Evolutionary conservation across 64 coral and sea anemone genomes (phyloP).

Genomic region (Dendronephthya gigantea): DNA sequence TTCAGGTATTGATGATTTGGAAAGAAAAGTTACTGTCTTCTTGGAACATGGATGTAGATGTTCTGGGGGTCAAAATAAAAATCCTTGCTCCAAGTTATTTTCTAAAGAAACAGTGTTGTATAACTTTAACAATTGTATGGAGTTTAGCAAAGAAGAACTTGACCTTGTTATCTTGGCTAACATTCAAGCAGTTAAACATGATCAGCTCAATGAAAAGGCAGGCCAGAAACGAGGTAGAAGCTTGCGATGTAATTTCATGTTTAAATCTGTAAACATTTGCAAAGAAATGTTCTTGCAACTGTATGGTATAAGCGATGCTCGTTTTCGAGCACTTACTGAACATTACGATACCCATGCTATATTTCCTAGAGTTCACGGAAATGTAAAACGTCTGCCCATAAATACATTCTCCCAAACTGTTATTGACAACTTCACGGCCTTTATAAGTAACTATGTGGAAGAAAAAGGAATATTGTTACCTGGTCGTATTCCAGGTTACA

Average conservation of each 20-base stretch:
- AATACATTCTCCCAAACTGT: not conserved
- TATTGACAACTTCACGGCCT: not conserved
- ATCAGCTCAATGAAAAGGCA: not conserved
- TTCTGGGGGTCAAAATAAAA: too few species aligned
- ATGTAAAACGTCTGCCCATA: not conserved
- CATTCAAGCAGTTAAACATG: not conserved
- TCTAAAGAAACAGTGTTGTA: too few species aligned
- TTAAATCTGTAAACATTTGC: slow-evolving; percentile 9
- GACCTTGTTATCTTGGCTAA: not conserved
- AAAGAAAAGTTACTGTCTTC: too few species aligned
- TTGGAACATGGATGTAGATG: too few species aligned
- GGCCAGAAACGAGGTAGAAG: not conserved
- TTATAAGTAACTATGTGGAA: not conserved
- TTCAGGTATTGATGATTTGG: too few species aligned
- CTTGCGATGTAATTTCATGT: not conserved
- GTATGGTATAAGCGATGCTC: slow-evolving; percentile 29
- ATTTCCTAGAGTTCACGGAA: slow-evolving; percentile 22
- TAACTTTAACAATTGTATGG: too few species aligned
- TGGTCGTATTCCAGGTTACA: too few species aligned
- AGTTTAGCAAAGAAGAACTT: too few species aligned
- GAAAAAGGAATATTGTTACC: not conserved
- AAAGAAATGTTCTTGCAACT: slow-evolving; percentile 18
- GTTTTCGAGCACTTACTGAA: not conserved
- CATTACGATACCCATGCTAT: too few species aligned
- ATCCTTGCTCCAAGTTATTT: too few species aligned